phyloP scores from a whole-genome alignment of 53 echinoderm and acorn worm genomes.

The Echinarachnius parma region DNA sequence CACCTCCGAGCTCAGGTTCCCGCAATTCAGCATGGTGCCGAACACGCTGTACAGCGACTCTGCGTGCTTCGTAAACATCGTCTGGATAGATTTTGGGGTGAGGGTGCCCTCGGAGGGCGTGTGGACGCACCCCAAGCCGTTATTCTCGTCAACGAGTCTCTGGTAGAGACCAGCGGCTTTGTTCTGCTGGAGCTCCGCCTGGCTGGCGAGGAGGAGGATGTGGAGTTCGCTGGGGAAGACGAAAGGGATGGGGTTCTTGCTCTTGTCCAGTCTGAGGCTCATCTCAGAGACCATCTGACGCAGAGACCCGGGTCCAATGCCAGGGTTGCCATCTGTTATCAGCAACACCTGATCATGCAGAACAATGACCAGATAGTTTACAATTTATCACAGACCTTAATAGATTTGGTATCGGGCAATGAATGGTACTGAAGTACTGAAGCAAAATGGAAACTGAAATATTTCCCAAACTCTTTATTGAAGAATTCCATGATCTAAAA shows the following conservation, averaged over 20 bases:
- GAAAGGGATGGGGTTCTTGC: slow-evolving; percentile 58
- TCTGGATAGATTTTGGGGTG: slow-evolving; percentile 58
- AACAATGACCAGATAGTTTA: no score
- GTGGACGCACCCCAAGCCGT: slow-evolving; percentile 64
- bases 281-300: slow-evolving; percentile 35
- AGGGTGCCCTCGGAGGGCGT: slow-evolving; percentile 50
- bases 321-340: slow-evolving; percentile 89
- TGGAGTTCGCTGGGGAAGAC: slow-evolving; percentile 71
- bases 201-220: slow-evolving; percentile 65
- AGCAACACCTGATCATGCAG: slow-evolving; percentile 60
- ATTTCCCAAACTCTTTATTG: no score
- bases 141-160: slow-evolving; percentile 70
- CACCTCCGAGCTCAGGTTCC: slow-evolving; percentile 78
- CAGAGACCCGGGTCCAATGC: slow-evolving; percentile 79
- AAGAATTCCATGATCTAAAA: no score
- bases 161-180: slow-evolving; percentile 56
- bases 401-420: no score
- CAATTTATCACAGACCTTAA: no score
- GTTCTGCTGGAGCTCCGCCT: slow-evolving; percentile 65
- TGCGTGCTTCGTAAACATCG: slow-evolving; percentile 68
- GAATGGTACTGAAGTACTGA: no score
- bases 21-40: slow-evolving; percentile 64
- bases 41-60: slow-evolving; percentile 67
- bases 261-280: slow-evolving; percentile 36
- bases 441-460: no score